A percentile compares a stretch with the other conserved stretches of the same genome.
These are phyloP conservation scores for Autographa gamma DNA, from an alignment of 2,888 invertebrate genomes.

Conservation along the genomic window DNA sequence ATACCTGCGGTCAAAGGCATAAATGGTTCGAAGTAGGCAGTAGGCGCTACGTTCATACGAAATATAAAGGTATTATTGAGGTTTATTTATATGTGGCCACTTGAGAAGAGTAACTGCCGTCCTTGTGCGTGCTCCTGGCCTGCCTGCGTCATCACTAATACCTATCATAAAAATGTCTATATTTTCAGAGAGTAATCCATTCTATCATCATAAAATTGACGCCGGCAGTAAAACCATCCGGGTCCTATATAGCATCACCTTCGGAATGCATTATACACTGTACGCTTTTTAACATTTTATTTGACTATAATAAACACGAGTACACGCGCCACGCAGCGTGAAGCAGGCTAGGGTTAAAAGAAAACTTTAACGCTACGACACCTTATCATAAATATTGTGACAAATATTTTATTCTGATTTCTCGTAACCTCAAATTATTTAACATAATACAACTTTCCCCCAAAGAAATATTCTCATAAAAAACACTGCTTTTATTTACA, in stretches of 20 bases:
- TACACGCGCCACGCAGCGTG: neutral
- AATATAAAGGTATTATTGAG: conserved; percentile 18
- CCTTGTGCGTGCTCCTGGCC: conserved; percentile 58
- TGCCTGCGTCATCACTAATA: conserved; percentile 69
- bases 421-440: neutral
- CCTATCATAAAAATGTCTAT: conserved; percentile 80
- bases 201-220: conserved; percentile 82
- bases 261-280: conserved; percentile 62
- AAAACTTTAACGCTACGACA: too few species aligned
- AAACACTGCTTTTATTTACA: conserved; percentile 13
- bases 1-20: neutral
- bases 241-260: conserved; percentile 67
- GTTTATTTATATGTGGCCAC: conserved; percentile 43
- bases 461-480: conserved; percentile 5
- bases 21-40: neutral
- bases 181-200: conserved; percentile 77
- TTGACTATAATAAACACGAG: conserved; percentile 5
- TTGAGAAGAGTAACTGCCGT: conserved; percentile 45
- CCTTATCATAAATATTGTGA: neutral
- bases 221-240: conserved; percentile 75
- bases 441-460: neutral
- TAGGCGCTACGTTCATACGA: neutral
- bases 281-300: conserved; percentile 42
- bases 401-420: neutral
- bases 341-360: neutral